Percentiles rank a stretch among this genome's conserved stretches.
phyloP scores from a whole-genome alignment of 2,888 invertebrate genomes.

The Maniola hyperantus region DNA sequence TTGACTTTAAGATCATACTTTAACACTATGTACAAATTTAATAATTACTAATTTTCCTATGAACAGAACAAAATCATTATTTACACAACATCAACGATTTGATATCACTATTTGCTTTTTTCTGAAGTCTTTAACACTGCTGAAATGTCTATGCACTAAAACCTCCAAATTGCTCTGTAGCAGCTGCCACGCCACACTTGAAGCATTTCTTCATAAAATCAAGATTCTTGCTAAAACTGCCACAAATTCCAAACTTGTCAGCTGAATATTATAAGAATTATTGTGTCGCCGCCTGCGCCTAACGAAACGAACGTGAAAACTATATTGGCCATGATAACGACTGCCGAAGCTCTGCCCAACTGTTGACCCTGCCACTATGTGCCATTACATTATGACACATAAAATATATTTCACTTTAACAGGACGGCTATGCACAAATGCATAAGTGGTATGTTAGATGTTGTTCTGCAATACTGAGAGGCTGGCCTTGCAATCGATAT shows the following conservation, averaged over 20 bases:
- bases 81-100: conserved; percentile 33
- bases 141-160: conserved; percentile 41
- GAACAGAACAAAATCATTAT: conserved; percentile 31
- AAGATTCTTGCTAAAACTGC: conserved; percentile 39
- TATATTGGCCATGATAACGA: conserved; percentile 38
- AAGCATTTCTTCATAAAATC: conserved; percentile 38
- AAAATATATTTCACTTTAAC: conserved; percentile 60
- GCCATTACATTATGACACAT: conserved; percentile 73
- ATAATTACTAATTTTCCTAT: conserved; percentile 13
- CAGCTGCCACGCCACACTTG: conserved; percentile 26
- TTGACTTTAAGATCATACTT: background rate
- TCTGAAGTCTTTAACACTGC: conserved; percentile 42
- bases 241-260: conserved; percentile 44
- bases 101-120: conserved; percentile 30
- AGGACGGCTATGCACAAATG: conserved; percentile 55
- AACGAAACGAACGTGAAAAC: conserved; percentile 66
- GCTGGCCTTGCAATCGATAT: conserved; percentile 96
- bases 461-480: conserved; percentile 78
- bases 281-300: conserved; percentile 61
- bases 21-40: conserved; percentile 10
- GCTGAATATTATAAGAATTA: conserved; percentile 52
- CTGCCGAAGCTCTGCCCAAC: conserved; percentile 45
- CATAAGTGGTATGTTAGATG: conserved; percentile 79
- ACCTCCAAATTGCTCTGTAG: conserved; percentile 32
- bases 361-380: conserved; percentile 53